These are phyloP conservation scores for Strigamia transsilvanica DNA, from an alignment of 2,888 invertebrate species.

Conservation along the genomic window DNA sequence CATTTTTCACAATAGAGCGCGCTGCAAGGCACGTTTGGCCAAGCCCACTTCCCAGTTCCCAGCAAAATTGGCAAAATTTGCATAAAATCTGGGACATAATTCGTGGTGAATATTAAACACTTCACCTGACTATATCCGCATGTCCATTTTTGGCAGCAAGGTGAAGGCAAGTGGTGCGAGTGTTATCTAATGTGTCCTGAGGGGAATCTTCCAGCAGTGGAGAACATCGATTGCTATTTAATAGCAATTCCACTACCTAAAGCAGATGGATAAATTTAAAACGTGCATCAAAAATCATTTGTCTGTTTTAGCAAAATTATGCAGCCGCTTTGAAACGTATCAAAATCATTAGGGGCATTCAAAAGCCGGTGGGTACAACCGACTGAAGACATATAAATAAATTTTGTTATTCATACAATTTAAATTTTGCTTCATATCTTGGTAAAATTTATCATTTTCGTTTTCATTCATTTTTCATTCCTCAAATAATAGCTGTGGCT, in stretches of 20 bases:
- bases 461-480: too few species aligned
- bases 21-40: too few species aligned
- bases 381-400: too few species aligned
- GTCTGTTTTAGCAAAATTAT: too few species aligned
- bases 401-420: too few species aligned
- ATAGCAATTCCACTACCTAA: slow-evolving; percentile 64
- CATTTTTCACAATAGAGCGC: neutral
- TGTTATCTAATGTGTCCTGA: slow-evolving; percentile 63
- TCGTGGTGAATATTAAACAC: neutral
- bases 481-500: too few species aligned
- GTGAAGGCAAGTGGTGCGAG: slow-evolving; percentile 64
- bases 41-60: too few species aligned
- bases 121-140: slow-evolving; percentile 64
- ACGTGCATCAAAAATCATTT: neutral
- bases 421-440: too few species aligned
- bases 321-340: too few species aligned
- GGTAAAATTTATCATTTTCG: too few species aligned
- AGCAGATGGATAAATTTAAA: slow-evolving; percentile 4
- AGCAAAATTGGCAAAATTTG: neutral
- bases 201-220: slow-evolving; percentile 61
- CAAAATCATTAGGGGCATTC: too few species aligned
- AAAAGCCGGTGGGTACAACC: too few species aligned
- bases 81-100: neutral
- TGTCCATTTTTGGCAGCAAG: slow-evolving; percentile 65
- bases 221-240: slow-evolving; percentile 63